Evolutionary conservation across 2,113 vertebrate species (phyloP).

Genomic region (Perca schrenkii): DNA sequence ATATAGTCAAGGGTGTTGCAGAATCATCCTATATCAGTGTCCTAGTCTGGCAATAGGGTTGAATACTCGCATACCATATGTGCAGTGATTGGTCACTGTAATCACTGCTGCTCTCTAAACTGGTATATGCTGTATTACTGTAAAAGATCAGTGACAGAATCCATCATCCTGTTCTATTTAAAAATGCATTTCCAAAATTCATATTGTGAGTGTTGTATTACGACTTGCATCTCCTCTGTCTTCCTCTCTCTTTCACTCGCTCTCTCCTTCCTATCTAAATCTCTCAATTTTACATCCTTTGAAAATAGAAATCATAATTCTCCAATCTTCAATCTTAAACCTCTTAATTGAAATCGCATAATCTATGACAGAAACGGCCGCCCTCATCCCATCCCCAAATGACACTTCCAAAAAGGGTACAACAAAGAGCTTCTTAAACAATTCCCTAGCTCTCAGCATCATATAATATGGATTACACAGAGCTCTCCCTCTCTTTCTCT

Average conservation of each 20-base stretch:
- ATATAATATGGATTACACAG: constrained; percentile 82
- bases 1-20: neutral
- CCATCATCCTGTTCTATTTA: neutral
- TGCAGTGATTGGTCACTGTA: neutral
- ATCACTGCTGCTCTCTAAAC: neutral
- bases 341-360: constrained; percentile 81
- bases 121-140: too few species aligned
- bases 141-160: neutral
- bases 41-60: neutral
- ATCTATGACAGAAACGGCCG: constrained; percentile 54
- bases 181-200: neutral
- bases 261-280: constrained; percentile 22
- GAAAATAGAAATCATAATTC: constrained; percentile 62
- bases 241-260: neutral
- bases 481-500: constrained; percentile 57
- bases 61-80: neutral
- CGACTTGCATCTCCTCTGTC: neutral
- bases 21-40: neutral
- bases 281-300: constrained; percentile 38
- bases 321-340: constrained; percentile 72
- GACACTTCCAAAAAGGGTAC: constrained; percentile 62
- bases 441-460: constrained; percentile 69
- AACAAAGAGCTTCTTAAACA: constrained; percentile 83
- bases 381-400: constrained; percentile 60
- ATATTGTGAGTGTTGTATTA: neutral